phyloP scores from a whole-genome alignment of 2,888 invertebrate species.

The Baccha elongata region DNA sequence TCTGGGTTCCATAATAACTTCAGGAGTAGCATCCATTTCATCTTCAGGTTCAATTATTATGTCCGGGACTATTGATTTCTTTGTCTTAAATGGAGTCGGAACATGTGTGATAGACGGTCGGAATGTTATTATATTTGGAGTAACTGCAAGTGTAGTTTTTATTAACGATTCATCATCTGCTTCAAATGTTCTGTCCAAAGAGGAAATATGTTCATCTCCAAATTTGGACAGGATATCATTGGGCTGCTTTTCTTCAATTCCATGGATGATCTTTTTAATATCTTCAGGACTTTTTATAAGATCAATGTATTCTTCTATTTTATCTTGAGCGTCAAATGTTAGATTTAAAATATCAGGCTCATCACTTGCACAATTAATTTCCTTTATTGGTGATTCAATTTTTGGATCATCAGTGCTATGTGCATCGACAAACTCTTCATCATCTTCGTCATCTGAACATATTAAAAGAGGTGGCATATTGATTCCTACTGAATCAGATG shows the following conservation, averaged over 20 bases:
- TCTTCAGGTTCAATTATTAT: conserved; percentile 39
- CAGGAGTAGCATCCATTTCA: neutral
- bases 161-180: conserved; percentile 18
- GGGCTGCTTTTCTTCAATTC: neutral
- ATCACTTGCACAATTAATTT: neutral
- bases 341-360: neutral
- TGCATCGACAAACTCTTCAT: conserved; percentile 29
- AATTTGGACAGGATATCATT: neutral
- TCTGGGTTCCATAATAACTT: conserved; percentile 57
- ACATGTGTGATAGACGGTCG: conserved; percentile 69
- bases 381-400: neutral
- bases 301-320: neutral
- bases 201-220: neutral
- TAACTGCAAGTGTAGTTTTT: conserved; percentile 45
- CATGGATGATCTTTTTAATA: conserved; percentile 39
- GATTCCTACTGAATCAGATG: neutral
- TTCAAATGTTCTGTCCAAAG: conserved; percentile 32
- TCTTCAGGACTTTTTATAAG: neutral
- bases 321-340: neutral
- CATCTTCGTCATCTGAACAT: conserved; percentile 73
- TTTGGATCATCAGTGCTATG: neutral
- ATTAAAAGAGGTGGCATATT: conserved; percentile 77
- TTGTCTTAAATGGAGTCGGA: conserved; percentile 76
- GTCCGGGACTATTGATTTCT: conserved; percentile 26
- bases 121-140: neutral